phyloP scores from a whole-genome alignment of 2,113 vertebrate species.

The Neolamprologus falcicula region DNA sequence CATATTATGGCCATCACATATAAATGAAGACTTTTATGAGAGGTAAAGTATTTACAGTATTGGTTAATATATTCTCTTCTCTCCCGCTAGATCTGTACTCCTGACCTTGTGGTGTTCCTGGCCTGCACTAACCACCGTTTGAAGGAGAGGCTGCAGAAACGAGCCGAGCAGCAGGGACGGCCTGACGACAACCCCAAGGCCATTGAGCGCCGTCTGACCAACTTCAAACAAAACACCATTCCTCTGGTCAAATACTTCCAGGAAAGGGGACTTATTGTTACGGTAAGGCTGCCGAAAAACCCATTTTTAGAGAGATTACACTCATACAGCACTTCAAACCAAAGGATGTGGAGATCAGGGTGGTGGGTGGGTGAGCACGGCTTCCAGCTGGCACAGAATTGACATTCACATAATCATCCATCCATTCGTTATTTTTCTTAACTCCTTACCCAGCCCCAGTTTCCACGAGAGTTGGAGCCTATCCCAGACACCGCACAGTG shows the following conservation, averaged over 20 bases:
- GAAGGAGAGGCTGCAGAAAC: conserved; percentile 87
- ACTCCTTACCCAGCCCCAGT: background rate
- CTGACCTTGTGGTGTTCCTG: conserved; percentile 94
- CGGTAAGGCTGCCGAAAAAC: conserved; percentile 69
- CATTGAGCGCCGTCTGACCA: conserved; percentile 87
- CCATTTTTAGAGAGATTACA: background rate
- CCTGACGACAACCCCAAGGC: conserved; percentile 97
- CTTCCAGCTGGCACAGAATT: background rate
- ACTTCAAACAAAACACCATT: conserved; percentile 93
- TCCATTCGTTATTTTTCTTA: background rate
- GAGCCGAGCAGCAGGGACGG: conserved; percentile 89
- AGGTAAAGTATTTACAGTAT: background rate
- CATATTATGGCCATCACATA: background rate
- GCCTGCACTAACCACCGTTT: conserved; percentile 87
- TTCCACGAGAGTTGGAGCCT: background rate
- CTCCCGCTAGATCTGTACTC: conserved; percentile 84
- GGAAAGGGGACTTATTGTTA: conserved; percentile 90
- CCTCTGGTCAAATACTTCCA: conserved; percentile 96
- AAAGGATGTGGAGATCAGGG: background rate
- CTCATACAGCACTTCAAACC: background rate
- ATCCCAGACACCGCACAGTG: background rate
- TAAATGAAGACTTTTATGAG: background rate
- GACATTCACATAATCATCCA: background rate
- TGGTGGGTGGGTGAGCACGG: background rate
- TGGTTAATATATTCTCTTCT: background rate